A percentile compares a stretch with the other conserved stretches of the same genome.
phyloP scores from a whole-genome alignment of 2,113 vertebrate genomes.

The Callithrix jacchus region DNA sequence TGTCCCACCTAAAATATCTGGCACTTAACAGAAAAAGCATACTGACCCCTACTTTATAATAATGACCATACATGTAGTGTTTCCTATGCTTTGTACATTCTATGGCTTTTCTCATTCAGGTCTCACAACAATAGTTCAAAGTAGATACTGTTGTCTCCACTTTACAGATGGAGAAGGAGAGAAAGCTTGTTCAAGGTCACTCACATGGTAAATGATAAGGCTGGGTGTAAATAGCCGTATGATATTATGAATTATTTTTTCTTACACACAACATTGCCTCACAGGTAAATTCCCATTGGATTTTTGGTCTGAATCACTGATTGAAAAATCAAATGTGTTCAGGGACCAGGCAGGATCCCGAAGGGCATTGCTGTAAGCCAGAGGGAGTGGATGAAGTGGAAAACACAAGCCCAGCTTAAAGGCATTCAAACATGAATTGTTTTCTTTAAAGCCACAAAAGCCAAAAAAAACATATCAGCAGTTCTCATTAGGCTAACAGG shows the following conservation, averaged over 20 bases:
- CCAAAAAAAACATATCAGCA: constrained; percentile 45
- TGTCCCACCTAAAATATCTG: background rate
- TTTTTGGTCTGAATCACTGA: background rate
- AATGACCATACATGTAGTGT: too few species aligned
- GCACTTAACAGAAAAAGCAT: background rate
- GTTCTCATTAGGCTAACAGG: background rate
- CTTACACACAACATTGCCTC: accelerated
- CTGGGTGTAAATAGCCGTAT: background rate
- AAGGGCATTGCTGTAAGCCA: background rate
- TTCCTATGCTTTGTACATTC: accelerated
- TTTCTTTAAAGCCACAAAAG: background rate
- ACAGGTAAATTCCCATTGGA: too few species aligned
- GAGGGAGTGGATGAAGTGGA: background rate
- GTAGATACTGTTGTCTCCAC: background rate
- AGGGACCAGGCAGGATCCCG: background rate
- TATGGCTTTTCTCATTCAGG: background rate
- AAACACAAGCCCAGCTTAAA: background rate
- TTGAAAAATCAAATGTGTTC: background rate
- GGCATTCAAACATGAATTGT: background rate
- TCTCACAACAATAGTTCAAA: background rate
- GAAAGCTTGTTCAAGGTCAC: background rate
- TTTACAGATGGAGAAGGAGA: background rate
- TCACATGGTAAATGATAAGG: background rate
- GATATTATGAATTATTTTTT: background rate
- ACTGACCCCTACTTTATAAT: accelerated